Evolutionary conservation across 2,888 invertebrate genomes (phyloP), one percentile per base, ranked within the genome.

Genomic region (Aethes cnicana): DNA sequence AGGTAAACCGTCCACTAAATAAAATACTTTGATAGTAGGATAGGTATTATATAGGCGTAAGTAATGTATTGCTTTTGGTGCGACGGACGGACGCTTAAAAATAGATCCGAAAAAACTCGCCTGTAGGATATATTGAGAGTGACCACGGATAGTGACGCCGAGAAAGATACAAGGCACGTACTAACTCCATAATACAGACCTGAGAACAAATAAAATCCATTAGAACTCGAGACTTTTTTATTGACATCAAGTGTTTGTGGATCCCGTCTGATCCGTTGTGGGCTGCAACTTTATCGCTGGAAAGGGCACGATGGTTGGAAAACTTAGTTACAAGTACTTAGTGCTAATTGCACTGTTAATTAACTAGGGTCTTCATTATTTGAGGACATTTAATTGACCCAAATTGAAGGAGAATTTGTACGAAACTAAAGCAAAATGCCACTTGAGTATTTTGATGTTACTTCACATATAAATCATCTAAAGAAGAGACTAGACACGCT

Each of bases 71-170:
- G n/a, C n/a, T n/a, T n/a, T n/a, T n/a, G n/a, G n/a, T n/a, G n/a
- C n/a, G n/a, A n/a, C n/a, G n/a, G n/a, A n/a, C n/a, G n/a, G n/a
- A 18, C 8, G 25, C 12, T 11, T 6, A 23, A 11, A 18, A 43
- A n/a, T 39, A 16, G 21, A 20, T 16, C 5, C 11, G 9, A 35
- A 5, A 35, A 28, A 42, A 86, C 86, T 87, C 78, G 87, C 90
- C 90, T 91, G 90, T 96, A 95, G 81, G 96, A 96, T 71, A 96
- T 93, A 79, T 96, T 96, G 57, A 96, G 90, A 1, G 96, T 96
- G 50, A 96, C 94, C 46, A 96, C 96, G 0, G 96, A 95, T 44
- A 95, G 86, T 0, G 94, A 95, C 0, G 95, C 95, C 3, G 95
- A 95, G 71, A 95, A 94, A 0, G 95, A 94, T 30, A 95, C 95